Base-by-base conservation (phyloP, 2,113 vertebrate species). In the Apteryx mantelli region DNA sequence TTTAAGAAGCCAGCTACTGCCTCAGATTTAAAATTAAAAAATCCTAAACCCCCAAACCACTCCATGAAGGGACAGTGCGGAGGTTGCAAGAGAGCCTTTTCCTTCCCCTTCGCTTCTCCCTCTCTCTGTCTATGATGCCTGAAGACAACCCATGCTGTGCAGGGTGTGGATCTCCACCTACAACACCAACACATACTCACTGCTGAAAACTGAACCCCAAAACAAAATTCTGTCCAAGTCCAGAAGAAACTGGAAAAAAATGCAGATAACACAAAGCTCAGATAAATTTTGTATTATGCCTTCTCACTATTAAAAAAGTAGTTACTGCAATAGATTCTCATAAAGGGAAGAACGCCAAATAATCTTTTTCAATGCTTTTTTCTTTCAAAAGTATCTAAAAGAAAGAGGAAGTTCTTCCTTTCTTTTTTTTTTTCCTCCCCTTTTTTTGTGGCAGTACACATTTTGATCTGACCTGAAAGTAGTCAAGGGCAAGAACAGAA, bases 381-480 rank as follows among this genome's bases (percentile, higher is more conserved):
- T 70, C n/a, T 82, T 93, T 88, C 34, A 86, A 53, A 94, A 79
- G 32, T 79, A n/a, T 61, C n/a, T 88, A 50, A 93, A 90, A 83
- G 46, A 81, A 85, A 61, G 32, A 79, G 61, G 65, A 82, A 55
- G 32, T 40, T 44, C 4, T 91, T 86, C 69, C 9, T 50, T 36
- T n/a, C 18, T 22, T 38, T 22, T 68, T 5, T 20, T 9, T 11
- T 6, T 6, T 53, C 9, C 61, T 2, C 8, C 15, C 6, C 12
- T 21, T 81, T 44, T 68, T 25, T 15, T 28, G 5, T 82, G 34
- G 55, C 26, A 79, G 64, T 65, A n/a, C 55, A 74, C 3, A 95
- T 91, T 92, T 95, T 97, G 86, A 94, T 92, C 88, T 92, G 83
- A 76, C 93, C 88, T 94, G 40, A 93, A 93, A 92, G 91, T 42